These are phyloP conservation scores for Temnothorax longispinosus DNA, from an alignment of 1,140 invertebrate species.

Conservation along the genomic window DNA sequence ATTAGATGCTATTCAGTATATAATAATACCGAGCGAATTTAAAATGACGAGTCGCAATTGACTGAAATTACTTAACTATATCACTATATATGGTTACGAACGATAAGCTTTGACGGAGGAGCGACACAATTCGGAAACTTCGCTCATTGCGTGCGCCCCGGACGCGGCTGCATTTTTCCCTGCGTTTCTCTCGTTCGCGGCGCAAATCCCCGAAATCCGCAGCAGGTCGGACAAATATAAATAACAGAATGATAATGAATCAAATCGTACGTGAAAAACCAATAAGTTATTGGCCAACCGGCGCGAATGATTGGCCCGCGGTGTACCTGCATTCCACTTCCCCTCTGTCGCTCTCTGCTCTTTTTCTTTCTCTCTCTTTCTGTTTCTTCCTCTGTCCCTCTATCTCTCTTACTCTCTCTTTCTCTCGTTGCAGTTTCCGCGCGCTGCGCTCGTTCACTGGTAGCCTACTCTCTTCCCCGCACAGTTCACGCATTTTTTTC, in stretches of 20 bases:
- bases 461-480: constrained; percentile 1
- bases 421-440: constrained; percentile 1
- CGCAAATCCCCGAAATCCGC: constrained; percentile 72
- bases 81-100: neutral
- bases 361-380: neutral
- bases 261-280: constrained; percentile 84
- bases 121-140: neutral
- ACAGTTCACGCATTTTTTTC: constrained; percentile 28
- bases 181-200: constrained; percentile 28
- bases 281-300: constrained; percentile 82
- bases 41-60: neutral
- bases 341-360: neutral
- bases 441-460: constrained; percentile 32
- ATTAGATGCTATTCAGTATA: neutral
- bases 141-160: constrained; percentile 25
- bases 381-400: neutral
- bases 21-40: neutral
- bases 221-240: constrained; percentile 82
- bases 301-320: constrained; percentile 82
- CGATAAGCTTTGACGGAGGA: constrained; percentile 17
- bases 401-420: neutral
- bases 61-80: neutral
- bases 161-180: constrained; percentile 56
- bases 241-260: constrained; percentile 85
- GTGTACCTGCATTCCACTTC: constrained; percentile 59